Evolutionary conservation across 1,140 invertebrate species (phyloP), one percentile per base, ranked within the genome.

Genomic region (Potamilus streckersoni): DNA sequence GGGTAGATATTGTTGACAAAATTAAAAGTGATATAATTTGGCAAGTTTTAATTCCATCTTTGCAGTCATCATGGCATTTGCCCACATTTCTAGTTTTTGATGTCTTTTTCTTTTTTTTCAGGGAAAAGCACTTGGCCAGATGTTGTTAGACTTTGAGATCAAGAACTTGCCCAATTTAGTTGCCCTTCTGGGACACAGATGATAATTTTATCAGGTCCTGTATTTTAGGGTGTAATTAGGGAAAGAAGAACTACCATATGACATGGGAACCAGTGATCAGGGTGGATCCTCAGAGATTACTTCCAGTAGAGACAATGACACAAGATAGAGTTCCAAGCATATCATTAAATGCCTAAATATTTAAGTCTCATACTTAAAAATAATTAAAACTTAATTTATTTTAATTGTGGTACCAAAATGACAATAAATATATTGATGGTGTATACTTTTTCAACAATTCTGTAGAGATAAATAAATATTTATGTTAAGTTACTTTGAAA

Each of bases 41-140:
- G 11, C 6, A 31, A 31, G 38, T 49, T 6, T 6, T 49, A 49
- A 49, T 11, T 6, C 38, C 38, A 49, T 49, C 38, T 49, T 11
- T 8, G 14, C 15, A n/a, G 14, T 20, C 23, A 69, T 68, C 23
- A 13, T n/a, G 20, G 27, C 19, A 58, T 58, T 58, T 56, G 49
- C 56, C 8, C 57, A 73, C 14, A 57, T 31, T n/a, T 56, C 14
- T 13, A 5, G 17, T 23, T 55, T 73, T 65, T 23, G 16, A 49
- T 49, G 38, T n/a, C 16, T 20, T 20, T 31, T 20, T 69, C 71
- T 71, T 55, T 69, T 55, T 74, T 82, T 85, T 49, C 79, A 90
- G 88, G 89, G 91, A 27, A 91, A 91, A 85, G 90, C 89, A 16
- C 86, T 87, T 65, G 91, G 84, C 59, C 91, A 91, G 82, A 89